Base-by-base conservation (phyloP, 2,888 invertebrate species). In the Allophyes oxyacanthae region DNA sequence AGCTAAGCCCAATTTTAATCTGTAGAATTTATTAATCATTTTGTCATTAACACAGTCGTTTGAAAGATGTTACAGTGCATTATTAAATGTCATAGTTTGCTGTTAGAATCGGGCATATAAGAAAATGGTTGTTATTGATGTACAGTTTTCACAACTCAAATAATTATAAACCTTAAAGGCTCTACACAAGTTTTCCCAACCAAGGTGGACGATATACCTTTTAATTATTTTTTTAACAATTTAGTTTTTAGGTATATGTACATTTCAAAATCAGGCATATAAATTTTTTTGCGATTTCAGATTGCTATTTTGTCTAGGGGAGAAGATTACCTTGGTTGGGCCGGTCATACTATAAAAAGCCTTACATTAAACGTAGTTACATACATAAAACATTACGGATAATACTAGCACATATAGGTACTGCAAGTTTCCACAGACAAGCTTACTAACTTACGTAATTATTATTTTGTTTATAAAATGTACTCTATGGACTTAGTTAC, bases 401-500 rank as follows among this genome's bases (percentile, higher is more conserved):
- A 20, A 20, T 20, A 20, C 20, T 20, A 20, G 4, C 20, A 20
- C 20, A 62, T 38, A 59, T 49, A n/a, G n/a, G n/a, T n/a, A 57
- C 13, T 28, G 44, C 26, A 57, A 51, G 43, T 61, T 81, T 77
- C 87, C 87, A 87, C 86, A 86, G 87, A 85, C 81, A 77, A 81
- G 32, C 58, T 66, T 59, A 69, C 45, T 61, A 68, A 64, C 67
- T 75, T 76, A 78, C 52, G 50, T 78, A 75, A 73, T 79, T 75
- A 77, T 78, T 78, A 75, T 71, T 77, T 74, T 36, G 50, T 74
- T 73, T 77, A 79, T 77, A 71, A 56, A 76, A 80, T 86, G 79
- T 86, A 86, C 81, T 84, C 79, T 82, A 80, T 81, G 77, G 78
- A 81, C 81, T 78, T 67, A 72, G 58, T 79, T 84, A 87, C 88